Evolutionary conservation across 2,113 vertebrate species (phyloP), one percentile per base, ranked within the genome.

Genomic region (Nestor notabilis): DNA sequence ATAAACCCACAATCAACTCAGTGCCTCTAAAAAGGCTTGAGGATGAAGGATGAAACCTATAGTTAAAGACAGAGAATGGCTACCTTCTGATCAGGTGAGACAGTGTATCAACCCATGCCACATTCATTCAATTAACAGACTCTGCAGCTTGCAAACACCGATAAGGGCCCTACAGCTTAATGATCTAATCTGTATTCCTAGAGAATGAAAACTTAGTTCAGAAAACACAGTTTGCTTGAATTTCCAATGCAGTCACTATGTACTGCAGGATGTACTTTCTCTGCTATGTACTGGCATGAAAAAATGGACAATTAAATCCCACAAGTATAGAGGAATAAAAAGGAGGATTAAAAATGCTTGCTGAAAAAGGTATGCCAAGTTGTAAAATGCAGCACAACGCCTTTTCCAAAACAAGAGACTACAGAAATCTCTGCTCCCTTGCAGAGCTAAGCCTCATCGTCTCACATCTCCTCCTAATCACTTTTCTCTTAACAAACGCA

Each of bases 171-270:
- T 69, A 76, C 47, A 96, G 96, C 33, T 93, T 97, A 97, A 98
- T 94, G 87, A 97, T 95, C 86, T 96, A 87, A 98, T 98, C 95
- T 97, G 63, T 95, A 97, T 95, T 97, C 94, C 86, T 70, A 89
- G 52, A 87, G 81, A 92, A 95, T 41, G 14, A 71, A 97, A 81
- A 43, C 44, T 92, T 53, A 90, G 60, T 58, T 92, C 49, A 74
- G 75, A 92, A 89, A 49, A 95, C 74, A 93, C 11, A 82, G 47
- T 81, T 80, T 58, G 58, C 64, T 90, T 90, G 90, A 61, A 58
- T 93, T 97, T 92, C 84, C 84, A 77, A 47, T 74, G 88, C 58
- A 95, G 75, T 55, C 70, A 83, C 5, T 29, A 44, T 15, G 37
- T 60, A 46, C 4, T 10, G 43, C 27, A 77, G 87, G 76, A 95